Base-by-base conservation (phyloP, 1,140 invertebrate species). In the Idris sp. region DNA sequence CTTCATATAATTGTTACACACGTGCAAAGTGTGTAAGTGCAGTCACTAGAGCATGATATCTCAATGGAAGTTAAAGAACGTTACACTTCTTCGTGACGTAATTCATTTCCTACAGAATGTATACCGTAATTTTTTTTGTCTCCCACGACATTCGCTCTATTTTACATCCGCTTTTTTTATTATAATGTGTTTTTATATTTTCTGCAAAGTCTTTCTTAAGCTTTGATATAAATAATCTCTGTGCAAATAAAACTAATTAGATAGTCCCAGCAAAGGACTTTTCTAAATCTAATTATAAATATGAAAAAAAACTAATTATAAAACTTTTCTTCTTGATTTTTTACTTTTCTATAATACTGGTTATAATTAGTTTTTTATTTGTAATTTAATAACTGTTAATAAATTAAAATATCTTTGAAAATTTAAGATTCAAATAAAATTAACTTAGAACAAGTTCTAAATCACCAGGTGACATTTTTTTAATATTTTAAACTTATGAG, bases 81-180 rank as follows among this genome's bases (percentile, higher is more conserved):
- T 64, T 36, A 49, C 41, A 41, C 38, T 59, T 64, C 13, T 19
- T 22, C 26, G 14, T 51, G 46, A 64, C 59, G 59, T 48, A 65
- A 65, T 65, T 54, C 38, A 18, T 36, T 43, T 53, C 31, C 18
- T 53, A 33, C 16, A n/a, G n/a, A n/a, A n/a, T n/a, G n/a, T n/a
- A 36, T 7, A 13, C 26, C 22, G 10, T 7, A n/a, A 49, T 43
- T 19, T 16, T 28, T 53, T 53, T 48, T 48, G 15, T 8, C 8
- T 15, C 15, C 11, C 11, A n/a, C 25, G 1, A 15, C 25, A 11
- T 9, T 36, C 13, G 2, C 4, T 44, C 2, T 28, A 13, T 1
- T 28, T 33, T 33, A 22, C 19, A 22, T 6, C n/a, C n/a, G 28
- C 8, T 4, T 9, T 18, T 18, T 22, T 4, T 22, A 4, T 22